These are phyloP conservation scores for Mormyrus hasselquistii DNA, from an alignment of 2,797 vertebrate genomes.

Conservation along the genomic window DNA sequence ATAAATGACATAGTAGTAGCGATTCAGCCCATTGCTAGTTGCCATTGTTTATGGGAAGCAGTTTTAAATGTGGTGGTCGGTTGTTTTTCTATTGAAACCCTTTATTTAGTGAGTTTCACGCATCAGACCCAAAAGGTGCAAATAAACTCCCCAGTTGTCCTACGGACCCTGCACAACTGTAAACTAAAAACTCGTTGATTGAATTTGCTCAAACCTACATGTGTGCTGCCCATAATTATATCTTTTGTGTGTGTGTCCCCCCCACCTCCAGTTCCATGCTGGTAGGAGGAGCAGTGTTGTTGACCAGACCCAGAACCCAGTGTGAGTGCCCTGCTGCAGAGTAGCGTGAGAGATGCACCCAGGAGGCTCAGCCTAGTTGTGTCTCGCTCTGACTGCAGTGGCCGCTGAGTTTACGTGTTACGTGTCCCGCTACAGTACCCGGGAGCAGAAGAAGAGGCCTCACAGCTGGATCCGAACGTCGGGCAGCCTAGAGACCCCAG, in stretches of 20 bases:
- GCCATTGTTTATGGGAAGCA: neutral
- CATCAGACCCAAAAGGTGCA: neutral
- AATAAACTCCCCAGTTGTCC: neutral
- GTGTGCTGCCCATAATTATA: neutral
- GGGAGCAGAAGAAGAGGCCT: slow-evolving; percentile 17
- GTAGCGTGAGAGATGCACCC: neutral
- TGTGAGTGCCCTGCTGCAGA: slow-evolving; percentile 2
- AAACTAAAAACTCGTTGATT: neutral
- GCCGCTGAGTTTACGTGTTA: neutral
- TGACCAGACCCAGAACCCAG: slow-evolving; percentile 11
- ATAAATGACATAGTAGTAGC: neutral
- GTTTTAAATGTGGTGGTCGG: neutral
- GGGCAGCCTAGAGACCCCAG: neutral
- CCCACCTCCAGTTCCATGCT: neutral
- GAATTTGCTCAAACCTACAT: neutral
- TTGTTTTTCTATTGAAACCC: neutral
- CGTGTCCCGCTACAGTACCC: slow-evolving; percentile 11
- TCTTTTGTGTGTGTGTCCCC: neutral
- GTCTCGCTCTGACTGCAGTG: neutral
- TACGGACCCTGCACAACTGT: neutral
- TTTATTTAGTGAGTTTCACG: neutral
- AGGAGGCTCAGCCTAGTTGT: neutral
- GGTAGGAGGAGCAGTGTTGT: slow-evolving; percentile 13
- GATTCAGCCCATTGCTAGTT: neutral
- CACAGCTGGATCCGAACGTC: slow-evolving; percentile 24